Percentiles rank a stretch among this genome's conserved stretches.
Evolutionary conservation across 2,888 invertebrate genomes (phyloP).

Genomic region (Scaeva pyrastri): DNA sequence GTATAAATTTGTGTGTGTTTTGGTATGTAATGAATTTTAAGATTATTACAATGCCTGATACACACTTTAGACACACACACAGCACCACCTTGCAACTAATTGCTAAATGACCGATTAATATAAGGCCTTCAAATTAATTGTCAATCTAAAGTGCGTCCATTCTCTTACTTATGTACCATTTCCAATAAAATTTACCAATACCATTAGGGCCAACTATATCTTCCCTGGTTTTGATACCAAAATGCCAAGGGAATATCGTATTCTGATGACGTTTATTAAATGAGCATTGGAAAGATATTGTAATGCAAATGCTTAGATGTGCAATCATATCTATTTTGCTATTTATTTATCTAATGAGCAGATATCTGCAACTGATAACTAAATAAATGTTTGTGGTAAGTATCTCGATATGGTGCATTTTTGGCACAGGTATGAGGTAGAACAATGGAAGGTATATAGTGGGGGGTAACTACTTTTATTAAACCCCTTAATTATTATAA

Average conservation of each 20-base stretch:
- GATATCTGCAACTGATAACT: constrained; percentile 73
- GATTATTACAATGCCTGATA: constrained; percentile 20
- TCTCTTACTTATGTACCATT: constrained; percentile 34
- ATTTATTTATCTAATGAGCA: constrained; percentile 60
- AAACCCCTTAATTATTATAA: constrained; percentile 47
- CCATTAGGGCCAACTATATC: background rate
- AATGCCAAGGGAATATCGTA: constrained; percentile 21
- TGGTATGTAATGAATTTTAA: constrained; percentile 4
- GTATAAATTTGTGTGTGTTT: no score
- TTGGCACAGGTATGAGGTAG: constrained; percentile 1
- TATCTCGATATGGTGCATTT: constrained; percentile 6
- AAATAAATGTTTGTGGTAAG: constrained; percentile 55
- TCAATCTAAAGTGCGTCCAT: constrained; percentile 64
- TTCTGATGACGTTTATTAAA: constrained; percentile 46
- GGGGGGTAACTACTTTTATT: constrained; percentile 48
- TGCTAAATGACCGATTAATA: constrained; percentile 75
- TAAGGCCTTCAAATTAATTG: constrained; percentile 73
- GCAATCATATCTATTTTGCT: background rate
- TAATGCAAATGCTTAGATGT: constrained; percentile 14
- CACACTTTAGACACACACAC: background rate
- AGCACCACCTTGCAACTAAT: constrained; percentile 58
- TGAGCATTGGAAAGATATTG: constrained; percentile 26
- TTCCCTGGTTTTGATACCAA: background rate
- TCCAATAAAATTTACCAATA: background rate
- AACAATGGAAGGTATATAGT: constrained; percentile 33